Conservation (phyloP, 2,797 vertebrate species). For the Nyctibius grandis region DNA sequence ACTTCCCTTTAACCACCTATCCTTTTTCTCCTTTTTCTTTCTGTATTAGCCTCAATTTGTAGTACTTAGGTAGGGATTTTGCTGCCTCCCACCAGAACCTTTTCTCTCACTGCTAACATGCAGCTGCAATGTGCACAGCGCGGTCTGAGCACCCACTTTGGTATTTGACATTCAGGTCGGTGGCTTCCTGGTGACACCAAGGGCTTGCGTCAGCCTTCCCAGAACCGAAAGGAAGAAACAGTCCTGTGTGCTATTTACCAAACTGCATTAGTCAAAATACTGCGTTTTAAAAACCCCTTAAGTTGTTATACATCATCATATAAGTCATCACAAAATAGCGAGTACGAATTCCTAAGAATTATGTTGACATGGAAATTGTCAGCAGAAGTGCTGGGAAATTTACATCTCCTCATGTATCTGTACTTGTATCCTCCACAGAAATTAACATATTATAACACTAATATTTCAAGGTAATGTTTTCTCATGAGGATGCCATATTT, state of each 20-base stretch:
- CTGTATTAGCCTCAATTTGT: not conserved
- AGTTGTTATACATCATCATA: conserved; percentile 83
- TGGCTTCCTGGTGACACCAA: conserved; percentile 53
- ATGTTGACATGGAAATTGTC: conserved; percentile 81
- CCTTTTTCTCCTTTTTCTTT: accelerated
- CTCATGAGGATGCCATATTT: conserved; percentile 79
- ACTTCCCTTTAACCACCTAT: not conserved
- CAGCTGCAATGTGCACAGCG: not conserved
- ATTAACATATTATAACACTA: conserved; percentile 83
- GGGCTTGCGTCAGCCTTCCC: conserved; percentile 55
- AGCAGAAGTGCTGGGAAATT: conserved; percentile 77
- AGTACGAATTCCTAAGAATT: conserved; percentile 78
- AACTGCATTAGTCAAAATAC: conserved; percentile 79
- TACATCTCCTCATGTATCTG: conserved; percentile 78
- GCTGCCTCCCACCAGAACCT: not conserved
- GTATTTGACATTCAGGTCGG: conserved; percentile 3
- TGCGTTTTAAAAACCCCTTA: conserved; percentile 81
- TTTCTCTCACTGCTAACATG: not conserved
- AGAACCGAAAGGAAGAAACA: conserved; percentile 57
- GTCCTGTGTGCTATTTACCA: conserved; percentile 75
- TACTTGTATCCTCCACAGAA: conserved; percentile 72
- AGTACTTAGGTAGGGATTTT: not conserved
- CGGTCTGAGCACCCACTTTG: not conserved
- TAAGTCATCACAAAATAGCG: conserved; percentile 80
- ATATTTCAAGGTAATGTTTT: conserved; percentile 86